Percentiles rank a stretch among this genome's conserved stretches.
Evolutionary conservation across 2,113 vertebrate species (phyloP).

Genomic region (Megaleporinus macrocephalus): DNA sequence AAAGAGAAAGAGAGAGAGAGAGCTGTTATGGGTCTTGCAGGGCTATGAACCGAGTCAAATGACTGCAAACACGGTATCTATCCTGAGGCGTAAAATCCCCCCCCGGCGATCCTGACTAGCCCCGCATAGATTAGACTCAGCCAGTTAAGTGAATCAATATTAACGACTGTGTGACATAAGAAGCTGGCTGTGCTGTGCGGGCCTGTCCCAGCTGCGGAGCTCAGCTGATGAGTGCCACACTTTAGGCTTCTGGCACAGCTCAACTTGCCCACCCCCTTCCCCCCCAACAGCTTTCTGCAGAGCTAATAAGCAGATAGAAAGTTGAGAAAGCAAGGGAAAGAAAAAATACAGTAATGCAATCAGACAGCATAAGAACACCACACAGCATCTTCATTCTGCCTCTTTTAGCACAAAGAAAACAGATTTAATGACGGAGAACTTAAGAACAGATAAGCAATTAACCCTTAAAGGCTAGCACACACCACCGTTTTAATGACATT

Average conservation of each 20-base stretch:
- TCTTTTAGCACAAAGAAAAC: not conserved
- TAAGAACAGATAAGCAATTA: not conserved
- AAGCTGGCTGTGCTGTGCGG: slow-evolving; percentile 30
- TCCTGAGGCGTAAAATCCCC: slow-evolving; percentile 9
- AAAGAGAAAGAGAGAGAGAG: slow-evolving; percentile 4
- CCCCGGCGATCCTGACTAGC: not conserved
- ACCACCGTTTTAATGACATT: too few relatives aligned
- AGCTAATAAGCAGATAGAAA: not conserved
- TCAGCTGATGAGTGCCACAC: slow-evolving; percentile 12
- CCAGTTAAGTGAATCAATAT: slow-evolving; percentile 49
- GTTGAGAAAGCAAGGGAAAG: not conserved
- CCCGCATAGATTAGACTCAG: slow-evolving; percentile 37
- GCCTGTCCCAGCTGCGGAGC: slow-evolving; percentile 20
- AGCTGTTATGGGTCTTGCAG: slow-evolving; percentile 8
- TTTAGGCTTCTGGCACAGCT: slow-evolving; percentile 27
- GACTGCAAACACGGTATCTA: slow-evolving; percentile 26
- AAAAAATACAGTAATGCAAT: not conserved
- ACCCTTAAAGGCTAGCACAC: not conserved
- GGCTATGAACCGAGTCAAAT: slow-evolving; percentile 24
- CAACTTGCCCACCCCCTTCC: slow-evolving; percentile 10
- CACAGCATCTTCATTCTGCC: not conserved
- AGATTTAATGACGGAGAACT: not conserved
- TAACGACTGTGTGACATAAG: slow-evolving; percentile 39
- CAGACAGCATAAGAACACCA: not conserved
- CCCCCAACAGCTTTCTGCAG: not conserved